phyloP scores from a whole-genome alignment of 2,888 invertebrate species.

The Formica aserva region DNA sequence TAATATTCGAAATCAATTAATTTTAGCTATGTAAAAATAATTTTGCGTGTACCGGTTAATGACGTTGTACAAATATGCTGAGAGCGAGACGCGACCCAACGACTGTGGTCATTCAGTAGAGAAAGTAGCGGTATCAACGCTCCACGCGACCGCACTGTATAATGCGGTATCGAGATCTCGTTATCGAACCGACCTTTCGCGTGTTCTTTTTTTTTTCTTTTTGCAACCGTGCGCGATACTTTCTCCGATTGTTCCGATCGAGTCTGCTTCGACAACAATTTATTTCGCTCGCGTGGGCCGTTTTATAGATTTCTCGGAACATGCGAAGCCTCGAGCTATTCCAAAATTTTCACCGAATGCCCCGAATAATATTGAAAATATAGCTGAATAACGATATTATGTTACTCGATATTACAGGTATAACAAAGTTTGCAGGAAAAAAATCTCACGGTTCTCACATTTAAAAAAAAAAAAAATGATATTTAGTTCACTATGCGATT shows the following conservation, averaged over 20 bases:
- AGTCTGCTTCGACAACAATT: constrained; percentile 54
- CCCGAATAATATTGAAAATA: background rate
- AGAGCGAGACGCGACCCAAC: background rate
- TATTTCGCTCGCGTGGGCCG: constrained; percentile 67
- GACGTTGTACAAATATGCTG: background rate
- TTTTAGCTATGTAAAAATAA: background rate
- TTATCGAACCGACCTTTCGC: constrained; percentile 60
- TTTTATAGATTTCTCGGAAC: constrained; percentile 65
- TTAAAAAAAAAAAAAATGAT: background rate
- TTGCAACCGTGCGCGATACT: constrained; percentile 64
- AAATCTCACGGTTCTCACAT: background rate
- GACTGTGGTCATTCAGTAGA: constrained; percentile 9
- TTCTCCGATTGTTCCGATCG: constrained; percentile 71
- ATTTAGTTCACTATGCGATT: constrained; percentile 2
- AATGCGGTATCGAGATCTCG: constrained; percentile 56
- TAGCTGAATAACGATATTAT: background rate
- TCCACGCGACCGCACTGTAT: constrained; percentile 17
- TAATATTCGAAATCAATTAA: background rate
- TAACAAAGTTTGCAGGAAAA: background rate
- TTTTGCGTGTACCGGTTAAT: background rate
- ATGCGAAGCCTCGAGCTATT: background rate
- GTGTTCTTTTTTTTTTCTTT: constrained; percentile 64
- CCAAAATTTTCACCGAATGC: constrained; percentile 10
- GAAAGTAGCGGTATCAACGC: constrained; percentile 34
- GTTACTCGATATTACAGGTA: background rate